These are phyloP conservation scores for Limnodromus scolopaceus DNA, from an alignment of 2,797 vertebrate species.

Conservation along the genomic window DNA sequence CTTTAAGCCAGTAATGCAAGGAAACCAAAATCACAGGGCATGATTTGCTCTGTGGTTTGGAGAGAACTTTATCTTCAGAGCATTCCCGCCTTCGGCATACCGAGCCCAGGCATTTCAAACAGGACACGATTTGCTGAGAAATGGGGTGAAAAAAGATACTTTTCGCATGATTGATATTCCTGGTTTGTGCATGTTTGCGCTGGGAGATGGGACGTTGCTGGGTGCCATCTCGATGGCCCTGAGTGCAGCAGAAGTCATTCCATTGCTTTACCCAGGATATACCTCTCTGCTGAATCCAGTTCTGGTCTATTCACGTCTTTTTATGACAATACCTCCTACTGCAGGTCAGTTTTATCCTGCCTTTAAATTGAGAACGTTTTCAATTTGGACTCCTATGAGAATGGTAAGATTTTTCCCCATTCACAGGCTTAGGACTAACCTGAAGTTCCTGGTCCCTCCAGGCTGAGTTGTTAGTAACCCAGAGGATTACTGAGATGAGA, in stretches of 20 bases:
- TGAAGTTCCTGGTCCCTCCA: background rate
- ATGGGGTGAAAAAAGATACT: background rate
- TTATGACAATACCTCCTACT: background rate
- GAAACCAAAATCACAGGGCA: slow-evolving; percentile 66
- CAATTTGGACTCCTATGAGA: background rate
- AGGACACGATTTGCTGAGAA: background rate
- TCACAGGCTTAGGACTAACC: background rate
- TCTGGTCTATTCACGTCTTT: background rate
- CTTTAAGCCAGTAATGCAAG: background rate
- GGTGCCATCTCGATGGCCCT: background rate
- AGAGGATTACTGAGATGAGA: background rate
- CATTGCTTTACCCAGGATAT: background rate
- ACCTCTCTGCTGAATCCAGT: background rate
- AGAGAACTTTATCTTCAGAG: slow-evolving; percentile 34
- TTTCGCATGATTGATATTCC: background rate
- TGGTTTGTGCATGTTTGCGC: accelerated
- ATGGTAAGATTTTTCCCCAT: background rate
- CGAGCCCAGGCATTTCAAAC: background rate
- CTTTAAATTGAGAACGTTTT: background rate
- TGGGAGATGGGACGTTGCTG: background rate
- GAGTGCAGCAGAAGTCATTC: background rate
- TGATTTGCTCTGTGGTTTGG: slow-evolving; percentile 49
- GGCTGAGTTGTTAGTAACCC: background rate
- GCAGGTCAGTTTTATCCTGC: background rate
- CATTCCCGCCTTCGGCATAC: background rate